These are phyloP conservation scores for Lasioglossum calceatum DNA, from an alignment of 2,888 invertebrate genomes.

Conservation along the genomic window DNA sequence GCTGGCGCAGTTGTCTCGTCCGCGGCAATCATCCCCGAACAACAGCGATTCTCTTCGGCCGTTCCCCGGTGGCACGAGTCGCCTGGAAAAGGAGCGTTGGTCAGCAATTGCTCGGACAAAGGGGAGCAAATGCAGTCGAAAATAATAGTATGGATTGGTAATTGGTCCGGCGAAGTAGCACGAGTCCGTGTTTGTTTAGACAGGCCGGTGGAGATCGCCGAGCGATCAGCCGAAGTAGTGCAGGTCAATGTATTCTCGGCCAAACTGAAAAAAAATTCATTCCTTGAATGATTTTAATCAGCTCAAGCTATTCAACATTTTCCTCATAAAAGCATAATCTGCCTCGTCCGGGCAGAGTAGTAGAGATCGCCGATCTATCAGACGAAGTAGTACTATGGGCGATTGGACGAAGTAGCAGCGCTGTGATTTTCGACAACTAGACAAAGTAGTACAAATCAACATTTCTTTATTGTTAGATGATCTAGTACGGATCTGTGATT, in stretches of 20 bases:
- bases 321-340: too few species aligned
- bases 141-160: not conserved
- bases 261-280: too few species aligned
- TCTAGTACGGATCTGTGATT: not conserved
- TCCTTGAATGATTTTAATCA: too few species aligned
- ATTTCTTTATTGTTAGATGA: not conserved
- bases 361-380: too few species aligned
- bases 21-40: not conserved
- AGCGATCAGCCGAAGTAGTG: too few species aligned
- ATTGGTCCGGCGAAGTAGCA: not conserved
- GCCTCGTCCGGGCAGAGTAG: too few species aligned
- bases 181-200: not conserved
- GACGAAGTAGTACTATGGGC: not conserved
- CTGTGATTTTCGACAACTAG: too few species aligned
- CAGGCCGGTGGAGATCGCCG: too few species aligned
- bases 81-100: not conserved
- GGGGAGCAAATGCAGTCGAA: not conserved
- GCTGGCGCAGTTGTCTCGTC: not conserved
- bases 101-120: not conserved
- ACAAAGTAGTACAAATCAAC: not conserved
- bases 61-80: not conserved
- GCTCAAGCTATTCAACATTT: too few species aligned
- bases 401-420: not conserved
- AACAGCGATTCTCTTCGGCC: not conserved
- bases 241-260: too few species aligned